Percentiles rank a stretch among this genome's conserved stretches.
These are phyloP conservation scores for Anas platyrhynchos DNA, from an alignment of 2,113 vertebrate species.

Conservation along the genomic window DNA sequence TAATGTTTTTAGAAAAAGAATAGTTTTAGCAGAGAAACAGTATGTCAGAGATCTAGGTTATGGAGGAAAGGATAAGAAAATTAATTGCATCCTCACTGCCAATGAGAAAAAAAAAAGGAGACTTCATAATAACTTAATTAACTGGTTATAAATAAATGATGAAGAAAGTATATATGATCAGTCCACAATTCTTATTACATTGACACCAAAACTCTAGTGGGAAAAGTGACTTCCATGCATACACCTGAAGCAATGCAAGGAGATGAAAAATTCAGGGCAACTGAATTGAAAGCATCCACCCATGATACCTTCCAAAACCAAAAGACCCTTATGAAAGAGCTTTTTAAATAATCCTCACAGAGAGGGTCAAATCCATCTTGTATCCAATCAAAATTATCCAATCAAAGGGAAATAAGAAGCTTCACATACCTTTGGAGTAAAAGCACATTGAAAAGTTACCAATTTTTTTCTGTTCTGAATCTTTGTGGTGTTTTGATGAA, in stretches of 20 bases:
- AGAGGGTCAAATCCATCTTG: neutral
- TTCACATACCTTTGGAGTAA: neutral
- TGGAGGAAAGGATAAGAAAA: constrained; percentile 37
- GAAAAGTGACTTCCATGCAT: neutral
- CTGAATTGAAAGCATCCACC: constrained; percentile 24
- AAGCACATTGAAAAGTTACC: neutral
- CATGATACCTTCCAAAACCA: neutral
- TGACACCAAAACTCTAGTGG: constrained; percentile 32
- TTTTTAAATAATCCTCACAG: neutral
- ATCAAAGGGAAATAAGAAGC: neutral
- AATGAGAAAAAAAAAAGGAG: neutral
- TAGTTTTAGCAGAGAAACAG: neutral
- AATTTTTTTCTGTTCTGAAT: neutral
- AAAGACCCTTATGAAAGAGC: neutral
- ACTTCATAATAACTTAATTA: constrained; percentile 65
- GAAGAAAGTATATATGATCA: constrained; percentile 23
- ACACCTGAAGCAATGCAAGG: neutral
- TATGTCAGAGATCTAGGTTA: constrained; percentile 27
- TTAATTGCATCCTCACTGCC: constrained; percentile 30
- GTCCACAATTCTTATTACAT: constrained; percentile 19
- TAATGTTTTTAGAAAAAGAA: neutral
- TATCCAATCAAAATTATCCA: neutral
- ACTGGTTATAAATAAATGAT: constrained; percentile 51
- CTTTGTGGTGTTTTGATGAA: neutral
- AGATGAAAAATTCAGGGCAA: constrained; percentile 50